Conservation (phyloP, 2,113 vertebrate species). For the Phaetusa simplex region DNA sequence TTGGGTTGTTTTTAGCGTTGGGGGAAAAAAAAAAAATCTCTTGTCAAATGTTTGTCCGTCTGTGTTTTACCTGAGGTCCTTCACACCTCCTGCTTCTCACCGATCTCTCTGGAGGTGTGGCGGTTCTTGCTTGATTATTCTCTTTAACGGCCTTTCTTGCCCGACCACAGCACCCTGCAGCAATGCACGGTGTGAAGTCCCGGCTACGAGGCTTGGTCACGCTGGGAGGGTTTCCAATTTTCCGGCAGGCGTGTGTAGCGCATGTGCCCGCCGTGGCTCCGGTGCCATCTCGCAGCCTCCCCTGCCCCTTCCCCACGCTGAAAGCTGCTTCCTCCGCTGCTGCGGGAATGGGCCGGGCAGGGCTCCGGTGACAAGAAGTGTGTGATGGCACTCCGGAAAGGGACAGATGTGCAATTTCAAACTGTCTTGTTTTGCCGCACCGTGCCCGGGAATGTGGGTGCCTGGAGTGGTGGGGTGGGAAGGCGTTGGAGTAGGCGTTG, state of each 20-base stretch:
- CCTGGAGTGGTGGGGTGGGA: background rate
- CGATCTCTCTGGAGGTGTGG: rapidly evolving
- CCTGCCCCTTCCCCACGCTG: background rate
- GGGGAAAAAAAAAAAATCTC: background rate
- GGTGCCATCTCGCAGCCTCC: background rate
- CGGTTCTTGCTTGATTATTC: background rate
- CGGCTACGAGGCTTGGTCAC: background rate
- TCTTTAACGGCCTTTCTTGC: background rate
- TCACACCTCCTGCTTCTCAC: background rate
- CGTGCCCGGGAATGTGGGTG: background rate
- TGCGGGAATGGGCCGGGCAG: background rate
- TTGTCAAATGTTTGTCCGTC: background rate
- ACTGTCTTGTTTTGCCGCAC: background rate
- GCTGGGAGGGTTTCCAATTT: background rate
- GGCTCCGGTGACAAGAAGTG: background rate
- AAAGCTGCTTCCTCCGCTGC: background rate
- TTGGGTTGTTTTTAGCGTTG: background rate
- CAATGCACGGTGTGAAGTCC: background rate
- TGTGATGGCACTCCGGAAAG: background rate
- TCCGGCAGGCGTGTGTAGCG: background rate
- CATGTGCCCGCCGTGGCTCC: background rate
- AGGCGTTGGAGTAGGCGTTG: rapidly evolving
- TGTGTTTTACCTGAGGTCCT: background rate
- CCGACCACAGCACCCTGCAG: rapidly evolving
- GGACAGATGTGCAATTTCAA: background rate